Conservation (phyloP, 1,140 invertebrate species). For the Psilanteris sp. region DNA sequence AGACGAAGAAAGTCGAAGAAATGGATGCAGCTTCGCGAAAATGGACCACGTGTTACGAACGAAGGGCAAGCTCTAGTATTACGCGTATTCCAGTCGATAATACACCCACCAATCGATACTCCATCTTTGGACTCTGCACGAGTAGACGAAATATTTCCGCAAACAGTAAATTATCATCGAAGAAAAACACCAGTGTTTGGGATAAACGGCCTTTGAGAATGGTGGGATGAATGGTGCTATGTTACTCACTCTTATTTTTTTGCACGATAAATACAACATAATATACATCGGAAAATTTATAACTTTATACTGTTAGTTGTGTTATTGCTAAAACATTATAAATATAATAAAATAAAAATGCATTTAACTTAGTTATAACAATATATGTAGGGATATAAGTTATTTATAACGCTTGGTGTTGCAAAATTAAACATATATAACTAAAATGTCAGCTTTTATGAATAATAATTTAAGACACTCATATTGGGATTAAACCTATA, state of each 20-base stretch:
- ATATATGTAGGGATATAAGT: no score
- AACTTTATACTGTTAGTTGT: no score
- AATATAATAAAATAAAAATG: no score
- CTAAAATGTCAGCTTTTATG: no score
- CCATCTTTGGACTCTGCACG: constrained; percentile 77
- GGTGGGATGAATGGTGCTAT: constrained; percentile 58
- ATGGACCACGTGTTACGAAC: constrained; percentile 59
- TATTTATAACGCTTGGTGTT: no score
- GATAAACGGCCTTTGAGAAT: constrained; percentile 50
- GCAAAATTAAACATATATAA: no score
- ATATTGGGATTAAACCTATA: no score
- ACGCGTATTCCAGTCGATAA: constrained; percentile 61
- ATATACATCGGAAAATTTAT: no score
- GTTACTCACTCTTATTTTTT: constrained; percentile 36
- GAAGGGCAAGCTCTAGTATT: constrained; percentile 46
- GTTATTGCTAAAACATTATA: no score
- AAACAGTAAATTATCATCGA: constrained; percentile 2
- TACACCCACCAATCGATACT: constrained; percentile 65
- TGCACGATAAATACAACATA: not conserved
- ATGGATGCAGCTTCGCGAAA: constrained; percentile 60
- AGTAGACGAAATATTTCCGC: constrained; percentile 65
- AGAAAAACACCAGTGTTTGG: constrained; percentile 26
- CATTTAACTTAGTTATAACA: no score
- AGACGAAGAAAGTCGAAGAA: constrained; percentile 53
- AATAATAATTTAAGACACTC: no score